A percentile compares a stretch with the other conserved stretches of the same genome.
Evolutionary conservation across 2,797 vertebrate genomes (phyloP).

Genomic region (Anableps anableps): DNA sequence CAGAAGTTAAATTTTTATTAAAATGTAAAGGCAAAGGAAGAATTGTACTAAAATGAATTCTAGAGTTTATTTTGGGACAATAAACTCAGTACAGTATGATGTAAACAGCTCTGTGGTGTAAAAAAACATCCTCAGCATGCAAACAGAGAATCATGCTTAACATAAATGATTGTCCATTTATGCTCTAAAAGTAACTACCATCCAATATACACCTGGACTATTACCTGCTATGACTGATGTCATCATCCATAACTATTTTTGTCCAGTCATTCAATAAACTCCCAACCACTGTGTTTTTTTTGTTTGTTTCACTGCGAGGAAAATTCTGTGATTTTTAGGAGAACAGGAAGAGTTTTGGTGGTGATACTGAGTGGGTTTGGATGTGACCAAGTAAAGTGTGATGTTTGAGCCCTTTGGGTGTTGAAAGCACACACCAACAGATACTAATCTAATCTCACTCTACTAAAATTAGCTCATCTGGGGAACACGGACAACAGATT

Average conservation of each 20-base stretch:
- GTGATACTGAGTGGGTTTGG: conserved; percentile 26
- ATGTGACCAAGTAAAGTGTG: conserved; percentile 44
- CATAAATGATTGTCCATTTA: not conserved
- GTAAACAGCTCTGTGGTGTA: not conserved
- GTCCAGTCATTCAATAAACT: not conserved
- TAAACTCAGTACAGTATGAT: not conserved
- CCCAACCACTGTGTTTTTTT: not conserved
- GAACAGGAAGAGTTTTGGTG: conserved; percentile 20
- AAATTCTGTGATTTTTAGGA: not conserved
- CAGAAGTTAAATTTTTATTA: not conserved
- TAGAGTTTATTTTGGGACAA: not conserved
- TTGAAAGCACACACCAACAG: conserved; percentile 53
- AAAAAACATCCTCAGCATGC: not conserved
- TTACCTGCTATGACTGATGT: not conserved
- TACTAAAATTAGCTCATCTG: conserved; percentile 68
- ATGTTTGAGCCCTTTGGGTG: conserved; percentile 58
- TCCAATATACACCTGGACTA: not conserved
- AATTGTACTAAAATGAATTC: not conserved
- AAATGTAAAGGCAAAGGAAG: not conserved
- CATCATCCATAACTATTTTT: no score
- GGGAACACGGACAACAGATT: conserved; percentile 51
- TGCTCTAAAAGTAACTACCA: not conserved
- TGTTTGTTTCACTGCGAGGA: not conserved
- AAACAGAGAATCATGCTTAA: conserved; percentile 5
- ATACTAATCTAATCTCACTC: conserved; percentile 70